phyloP scores from a whole-genome alignment of 2,797 vertebrate genomes.

The Vultur gryphus region DNA sequence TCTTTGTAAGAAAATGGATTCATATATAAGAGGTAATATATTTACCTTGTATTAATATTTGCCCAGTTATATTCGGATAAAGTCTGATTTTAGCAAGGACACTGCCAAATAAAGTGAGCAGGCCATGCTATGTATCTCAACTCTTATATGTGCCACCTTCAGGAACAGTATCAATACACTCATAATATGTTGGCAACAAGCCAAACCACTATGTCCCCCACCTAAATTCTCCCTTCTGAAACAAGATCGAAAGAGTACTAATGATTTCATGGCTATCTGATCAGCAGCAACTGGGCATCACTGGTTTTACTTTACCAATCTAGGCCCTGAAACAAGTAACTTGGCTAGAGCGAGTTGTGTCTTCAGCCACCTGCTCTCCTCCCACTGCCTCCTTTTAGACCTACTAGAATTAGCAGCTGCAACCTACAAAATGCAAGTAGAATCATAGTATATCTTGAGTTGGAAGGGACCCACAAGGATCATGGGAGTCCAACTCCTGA shows the following conservation, averaged over 20 bases:
- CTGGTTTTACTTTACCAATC: no score
- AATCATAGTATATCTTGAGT: neutral
- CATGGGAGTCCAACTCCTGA: neutral
- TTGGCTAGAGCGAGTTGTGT: neutral
- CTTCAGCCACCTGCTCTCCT: neutral
- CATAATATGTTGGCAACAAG: neutral
- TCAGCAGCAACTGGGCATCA: neutral
- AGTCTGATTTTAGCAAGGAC: neutral
- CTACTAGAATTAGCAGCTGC: neutral
- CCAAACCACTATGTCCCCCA: neutral
- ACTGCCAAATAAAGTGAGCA: neutral
- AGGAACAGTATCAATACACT: neutral
- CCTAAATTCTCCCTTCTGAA: neutral
- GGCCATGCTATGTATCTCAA: neutral
- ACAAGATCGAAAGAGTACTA: neutral
- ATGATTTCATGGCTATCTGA: neutral
- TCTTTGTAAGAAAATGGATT: neutral
- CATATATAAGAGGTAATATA: neutral
- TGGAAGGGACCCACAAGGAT: neutral
- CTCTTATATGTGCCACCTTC: neutral
- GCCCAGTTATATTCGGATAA: neutral
- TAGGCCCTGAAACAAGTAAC: neutral
- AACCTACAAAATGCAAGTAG: neutral
- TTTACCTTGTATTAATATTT: neutral
- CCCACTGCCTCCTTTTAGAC: neutral